Evolutionary conservation across 2,797 vertebrate genomes (phyloP).

Genomic region (Paratrypauchen microcephalus): DNA sequence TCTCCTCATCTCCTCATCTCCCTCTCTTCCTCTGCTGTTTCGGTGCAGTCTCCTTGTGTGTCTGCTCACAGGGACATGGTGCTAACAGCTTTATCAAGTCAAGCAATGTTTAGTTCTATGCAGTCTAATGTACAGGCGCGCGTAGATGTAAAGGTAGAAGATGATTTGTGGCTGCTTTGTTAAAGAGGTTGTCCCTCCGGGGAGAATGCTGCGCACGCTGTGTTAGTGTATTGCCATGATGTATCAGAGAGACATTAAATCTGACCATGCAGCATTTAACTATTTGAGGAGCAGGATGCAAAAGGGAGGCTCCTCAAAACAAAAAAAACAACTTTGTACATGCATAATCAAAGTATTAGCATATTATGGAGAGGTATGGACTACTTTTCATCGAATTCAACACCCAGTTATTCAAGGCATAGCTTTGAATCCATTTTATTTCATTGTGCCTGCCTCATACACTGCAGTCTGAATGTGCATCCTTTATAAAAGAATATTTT

Average conservation of each 20-base stretch:
- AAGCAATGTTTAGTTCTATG: conserved; percentile 16
- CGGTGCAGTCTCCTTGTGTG: conserved; percentile 69
- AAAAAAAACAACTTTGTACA: conserved; percentile 42
- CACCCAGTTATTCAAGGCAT: not conserved
- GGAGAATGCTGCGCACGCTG: conserved; percentile 55
- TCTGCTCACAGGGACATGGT: conserved; percentile 61
- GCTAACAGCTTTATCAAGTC: conserved; percentile 60
- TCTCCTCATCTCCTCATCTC: conserved; percentile 38
- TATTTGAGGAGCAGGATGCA: conserved; percentile 53
- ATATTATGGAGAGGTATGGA: not conserved
- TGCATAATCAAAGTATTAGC: not conserved
- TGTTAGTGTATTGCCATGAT: conserved; percentile 63
- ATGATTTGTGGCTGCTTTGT: conserved; percentile 54
- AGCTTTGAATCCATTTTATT: not conserved
- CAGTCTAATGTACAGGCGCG: conserved; percentile 39
- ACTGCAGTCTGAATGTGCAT: not conserved
- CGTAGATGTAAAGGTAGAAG: conserved; percentile 10
- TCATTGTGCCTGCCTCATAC: not conserved
- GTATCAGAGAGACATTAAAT: conserved; percentile 66
- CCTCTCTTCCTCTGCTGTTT: conserved; percentile 43
- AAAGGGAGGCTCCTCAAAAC: conserved; percentile 25
- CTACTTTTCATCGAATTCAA: not conserved
- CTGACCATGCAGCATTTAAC: conserved; percentile 75
- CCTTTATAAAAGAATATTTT: not conserved
- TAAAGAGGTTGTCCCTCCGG: conserved; percentile 44